Conservation (phyloP, 2,888 invertebrate genomes). For the Galerucella calmariensis region DNA sequence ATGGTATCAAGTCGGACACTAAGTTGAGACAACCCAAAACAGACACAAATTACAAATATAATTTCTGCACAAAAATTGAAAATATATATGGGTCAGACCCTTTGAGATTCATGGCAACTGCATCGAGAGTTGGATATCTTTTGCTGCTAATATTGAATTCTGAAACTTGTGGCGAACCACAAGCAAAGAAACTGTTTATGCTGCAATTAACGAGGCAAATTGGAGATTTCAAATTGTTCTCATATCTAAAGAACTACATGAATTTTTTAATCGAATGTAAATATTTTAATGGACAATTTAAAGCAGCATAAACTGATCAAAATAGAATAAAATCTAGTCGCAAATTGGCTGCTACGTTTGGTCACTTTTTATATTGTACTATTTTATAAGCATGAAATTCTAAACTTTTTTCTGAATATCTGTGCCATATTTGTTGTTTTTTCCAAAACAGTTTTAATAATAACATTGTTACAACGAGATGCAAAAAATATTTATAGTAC, state of each 20-base stretch:
- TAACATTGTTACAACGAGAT: constrained; percentile 1
- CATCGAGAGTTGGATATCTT: too few species aligned
- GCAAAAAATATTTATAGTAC: not conserved
- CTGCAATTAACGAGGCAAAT: too few species aligned
- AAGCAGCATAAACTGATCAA: not conserved
- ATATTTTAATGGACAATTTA: not conserved
- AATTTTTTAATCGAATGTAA: not conserved
- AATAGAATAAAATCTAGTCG: constrained; percentile 27
- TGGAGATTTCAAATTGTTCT: too few species aligned
- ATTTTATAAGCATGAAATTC: constrained; percentile 12
- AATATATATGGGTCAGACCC: too few species aligned
- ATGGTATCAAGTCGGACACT: too few species aligned
- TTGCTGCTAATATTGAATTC: too few species aligned
- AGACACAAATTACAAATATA: too few species aligned
- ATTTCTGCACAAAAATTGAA: too few species aligned
- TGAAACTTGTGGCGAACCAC: too few species aligned
- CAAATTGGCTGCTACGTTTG: constrained; percentile 37
- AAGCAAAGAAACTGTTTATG: too few species aligned
- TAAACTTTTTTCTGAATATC: constrained; percentile 9
- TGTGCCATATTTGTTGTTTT: constrained; percentile 28
- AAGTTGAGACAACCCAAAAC: too few species aligned
- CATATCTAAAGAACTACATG: not conserved
- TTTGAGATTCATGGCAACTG: too few species aligned
- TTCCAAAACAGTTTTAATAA: constrained; percentile 1
- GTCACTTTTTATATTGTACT: constrained; percentile 23